Conservation (phyloP, 2,888 invertebrate genomes). For the Unio delphinus region DNA sequence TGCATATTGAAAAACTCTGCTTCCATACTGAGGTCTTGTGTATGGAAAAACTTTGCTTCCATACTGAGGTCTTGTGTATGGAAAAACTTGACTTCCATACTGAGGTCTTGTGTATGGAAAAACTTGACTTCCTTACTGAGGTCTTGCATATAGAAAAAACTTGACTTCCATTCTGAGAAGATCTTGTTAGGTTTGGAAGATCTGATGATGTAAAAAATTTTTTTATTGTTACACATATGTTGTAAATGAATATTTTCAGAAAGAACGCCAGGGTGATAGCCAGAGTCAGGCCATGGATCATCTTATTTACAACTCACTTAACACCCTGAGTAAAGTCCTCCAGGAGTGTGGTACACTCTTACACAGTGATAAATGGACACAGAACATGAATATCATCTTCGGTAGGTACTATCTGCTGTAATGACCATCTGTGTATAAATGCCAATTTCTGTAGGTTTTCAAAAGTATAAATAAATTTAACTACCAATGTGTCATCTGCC, state of each 20-base stretch:
- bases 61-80: no score
- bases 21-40: no score
- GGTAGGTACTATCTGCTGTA: constrained; percentile 64
- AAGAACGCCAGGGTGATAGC: constrained; percentile 14
- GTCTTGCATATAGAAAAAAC: no score
- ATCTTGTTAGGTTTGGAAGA: no score
- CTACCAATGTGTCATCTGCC: background rate
- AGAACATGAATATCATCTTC: constrained; percentile 60
- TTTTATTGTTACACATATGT: background rate
- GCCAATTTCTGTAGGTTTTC: background rate
- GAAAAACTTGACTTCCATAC: no score
- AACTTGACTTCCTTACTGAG: no score
- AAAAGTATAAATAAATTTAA: background rate
- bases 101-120: no score
- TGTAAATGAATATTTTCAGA: constrained; percentile 9
- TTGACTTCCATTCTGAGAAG: no score
- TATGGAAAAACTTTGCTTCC: no score
- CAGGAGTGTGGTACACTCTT: constrained; percentile 55
- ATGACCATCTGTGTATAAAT: background rate
- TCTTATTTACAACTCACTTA: constrained; percentile 64
- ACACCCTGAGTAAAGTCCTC: constrained; percentile 63
- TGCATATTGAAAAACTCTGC: no score
- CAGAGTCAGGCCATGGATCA: constrained; percentile 60
- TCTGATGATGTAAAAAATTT: background rate
- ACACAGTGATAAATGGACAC: constrained; percentile 48